Conservation (phyloP, 2,888 invertebrate species). For the Crocallis elinguaria region DNA sequence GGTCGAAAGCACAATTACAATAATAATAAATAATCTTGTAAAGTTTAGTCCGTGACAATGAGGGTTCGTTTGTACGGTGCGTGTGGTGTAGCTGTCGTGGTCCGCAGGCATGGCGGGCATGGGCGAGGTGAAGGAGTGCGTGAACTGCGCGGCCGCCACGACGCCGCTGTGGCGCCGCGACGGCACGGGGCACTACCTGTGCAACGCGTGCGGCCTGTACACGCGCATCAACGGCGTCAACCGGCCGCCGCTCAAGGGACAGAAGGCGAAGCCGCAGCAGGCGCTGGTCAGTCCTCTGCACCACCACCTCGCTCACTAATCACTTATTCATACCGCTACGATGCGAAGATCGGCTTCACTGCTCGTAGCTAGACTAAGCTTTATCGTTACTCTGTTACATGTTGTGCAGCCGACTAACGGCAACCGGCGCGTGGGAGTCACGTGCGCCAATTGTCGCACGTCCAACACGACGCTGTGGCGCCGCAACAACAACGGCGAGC, state of each 20-base stretch:
- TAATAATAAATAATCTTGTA: no score
- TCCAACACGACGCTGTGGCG: constrained; percentile 98
- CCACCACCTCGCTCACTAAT: not conserved
- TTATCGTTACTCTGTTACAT: constrained; percentile 11
- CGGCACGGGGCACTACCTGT: constrained; percentile 99
- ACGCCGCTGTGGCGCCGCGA: constrained; percentile 99
- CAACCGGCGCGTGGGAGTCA: constrained; percentile 89
- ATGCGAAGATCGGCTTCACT: no score
- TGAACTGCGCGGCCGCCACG: constrained; percentile 95
- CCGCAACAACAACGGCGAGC: constrained; percentile 96
- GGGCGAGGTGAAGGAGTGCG: constrained; percentile 92
- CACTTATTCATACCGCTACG: no score
- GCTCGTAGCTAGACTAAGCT: no score
- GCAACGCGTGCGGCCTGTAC: constrained; percentile 99
- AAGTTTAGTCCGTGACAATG: no score
- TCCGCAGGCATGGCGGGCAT: constrained; percentile 71
- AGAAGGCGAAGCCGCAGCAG: constrained; percentile 87
- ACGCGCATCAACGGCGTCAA: constrained; percentile 88
- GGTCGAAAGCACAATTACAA: no score
- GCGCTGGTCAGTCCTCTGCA: constrained; percentile 64
- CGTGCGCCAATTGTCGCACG: constrained; percentile 98
- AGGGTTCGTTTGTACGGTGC: no score
- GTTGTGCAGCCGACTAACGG: constrained; percentile 81
- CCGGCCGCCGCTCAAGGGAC: constrained; percentile 88
- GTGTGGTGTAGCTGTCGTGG: not conserved